phyloP scores from a whole-genome alignment of 2,888 invertebrate genomes.

The Odontothrips loti region DNA sequence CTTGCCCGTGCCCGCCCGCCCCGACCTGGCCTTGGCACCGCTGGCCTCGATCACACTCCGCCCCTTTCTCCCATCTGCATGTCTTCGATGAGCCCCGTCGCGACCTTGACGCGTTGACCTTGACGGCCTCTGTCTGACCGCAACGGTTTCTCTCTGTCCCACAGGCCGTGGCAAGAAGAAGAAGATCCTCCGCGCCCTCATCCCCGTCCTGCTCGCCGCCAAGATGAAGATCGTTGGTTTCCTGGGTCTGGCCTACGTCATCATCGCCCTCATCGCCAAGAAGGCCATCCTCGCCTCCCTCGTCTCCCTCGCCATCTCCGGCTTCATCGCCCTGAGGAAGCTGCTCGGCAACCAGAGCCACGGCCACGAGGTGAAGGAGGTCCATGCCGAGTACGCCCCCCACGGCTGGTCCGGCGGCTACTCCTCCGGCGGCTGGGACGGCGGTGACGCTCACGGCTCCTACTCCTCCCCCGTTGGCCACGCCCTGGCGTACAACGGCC shows the following conservation, averaged over 20 bases:
- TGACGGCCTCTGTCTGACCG: constrained; percentile 17
- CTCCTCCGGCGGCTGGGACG: constrained; percentile 40
- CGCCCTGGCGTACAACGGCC: constrained; percentile 52
- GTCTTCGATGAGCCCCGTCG: too few relatives aligned
- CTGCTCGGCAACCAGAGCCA: constrained; percentile 40
- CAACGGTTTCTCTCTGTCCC: constrained; percentile 30
- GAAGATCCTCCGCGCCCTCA: constrained; percentile 52
- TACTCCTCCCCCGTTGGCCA: constrained; percentile 53
- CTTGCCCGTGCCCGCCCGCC: neutral
- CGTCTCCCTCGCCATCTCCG: constrained; percentile 57
- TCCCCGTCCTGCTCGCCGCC: constrained; percentile 56
- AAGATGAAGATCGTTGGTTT: constrained; percentile 57
- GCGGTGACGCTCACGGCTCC: constrained; percentile 46
- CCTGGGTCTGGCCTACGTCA: constrained; percentile 54
- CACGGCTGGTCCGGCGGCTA: constrained; percentile 41
- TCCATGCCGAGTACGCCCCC: constrained; percentile 34
- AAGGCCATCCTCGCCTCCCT: constrained; percentile 59
- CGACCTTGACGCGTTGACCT: neutral
- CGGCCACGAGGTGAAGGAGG: constrained; percentile 35
- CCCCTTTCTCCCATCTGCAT: neutral
- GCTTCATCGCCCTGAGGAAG: constrained; percentile 47
- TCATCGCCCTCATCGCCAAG: constrained; percentile 58
- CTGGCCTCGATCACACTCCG: neutral
- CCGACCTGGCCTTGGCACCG: neutral
- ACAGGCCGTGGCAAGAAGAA: constrained; percentile 57